Evolutionary conservation across 1,140 invertebrate genomes (phyloP).

Genomic region (Neodiprion lecontei): DNA sequence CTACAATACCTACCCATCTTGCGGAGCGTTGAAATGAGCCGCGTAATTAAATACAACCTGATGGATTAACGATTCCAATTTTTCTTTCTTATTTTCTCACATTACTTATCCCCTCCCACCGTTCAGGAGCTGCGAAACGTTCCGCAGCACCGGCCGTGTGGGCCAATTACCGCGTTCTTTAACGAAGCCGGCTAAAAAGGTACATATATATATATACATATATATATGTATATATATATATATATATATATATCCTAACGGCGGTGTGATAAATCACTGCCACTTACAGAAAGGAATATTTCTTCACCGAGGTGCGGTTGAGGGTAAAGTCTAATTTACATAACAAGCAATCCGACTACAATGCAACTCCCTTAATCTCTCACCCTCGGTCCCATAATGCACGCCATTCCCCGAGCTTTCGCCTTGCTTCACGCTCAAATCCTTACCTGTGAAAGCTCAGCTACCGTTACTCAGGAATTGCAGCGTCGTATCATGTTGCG

Average conservation of each 20-base stretch:
- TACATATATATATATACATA: not conserved
- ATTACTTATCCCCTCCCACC: no score
- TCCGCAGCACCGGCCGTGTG: no score
- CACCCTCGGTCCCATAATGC: conserved; percentile 29
- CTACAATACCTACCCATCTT: no score
- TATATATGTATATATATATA: not conserved
- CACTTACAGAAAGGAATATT: not conserved
- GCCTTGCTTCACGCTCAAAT: not conserved
- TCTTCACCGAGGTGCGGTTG: conserved; percentile 27
- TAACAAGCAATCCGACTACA: conserved; percentile 41
- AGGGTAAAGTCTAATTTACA: conserved; percentile 38
- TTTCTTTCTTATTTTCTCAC: not conserved
- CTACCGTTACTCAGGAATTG: not conserved
- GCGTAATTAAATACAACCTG: not conserved
- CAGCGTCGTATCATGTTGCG: not conserved
- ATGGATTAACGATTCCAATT: not conserved
- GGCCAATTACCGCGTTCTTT: not conserved
- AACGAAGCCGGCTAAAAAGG: conserved; percentile 7
- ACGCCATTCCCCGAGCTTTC: conserved; percentile 17
- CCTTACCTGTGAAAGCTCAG: not conserved
- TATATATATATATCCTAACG: not conserved
- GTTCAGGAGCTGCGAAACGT: no score
- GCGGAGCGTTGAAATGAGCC: no score
- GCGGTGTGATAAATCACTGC: not conserved
- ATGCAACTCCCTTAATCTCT: conserved; percentile 41